Percentiles rank a stretch among this genome's conserved stretches.
Evolutionary conservation across 2,888 invertebrate genomes (phyloP).

Genomic region (Aphidius colemani): DNA sequence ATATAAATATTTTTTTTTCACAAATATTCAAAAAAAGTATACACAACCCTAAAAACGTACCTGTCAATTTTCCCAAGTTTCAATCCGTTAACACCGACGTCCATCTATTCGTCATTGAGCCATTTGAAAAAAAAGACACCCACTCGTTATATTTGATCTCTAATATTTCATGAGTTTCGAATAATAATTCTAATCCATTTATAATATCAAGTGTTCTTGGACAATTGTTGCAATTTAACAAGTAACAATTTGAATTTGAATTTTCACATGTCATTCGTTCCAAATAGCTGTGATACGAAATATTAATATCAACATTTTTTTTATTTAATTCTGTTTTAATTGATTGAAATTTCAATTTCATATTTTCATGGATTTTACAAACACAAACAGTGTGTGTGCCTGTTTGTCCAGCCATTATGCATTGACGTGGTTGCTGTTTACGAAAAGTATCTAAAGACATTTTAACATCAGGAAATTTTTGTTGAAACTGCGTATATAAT

Average conservation of each 20-base stretch:
- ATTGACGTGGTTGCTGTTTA: slow-evolving; percentile 7
- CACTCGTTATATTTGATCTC: not conserved
- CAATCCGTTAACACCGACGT: too few species aligned
- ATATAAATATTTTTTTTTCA: too few species aligned
- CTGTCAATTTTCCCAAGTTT: too few species aligned
- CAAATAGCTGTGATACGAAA: not conserved
- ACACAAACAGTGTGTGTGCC: slow-evolving; percentile 11
- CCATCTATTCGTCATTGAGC: too few species aligned
- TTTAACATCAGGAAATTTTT: slow-evolving; percentile 11
- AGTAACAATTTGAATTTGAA: not conserved
- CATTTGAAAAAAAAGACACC: too few species aligned
- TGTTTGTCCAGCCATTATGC: not conserved
- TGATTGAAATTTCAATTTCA: slow-evolving; percentile 9
- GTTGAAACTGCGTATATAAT: not conserved
- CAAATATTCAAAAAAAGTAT: too few species aligned
- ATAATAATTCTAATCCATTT: not conserved
- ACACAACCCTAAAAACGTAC: not conserved
- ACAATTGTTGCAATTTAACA: slow-evolving; percentile 9
- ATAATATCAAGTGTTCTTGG: not conserved
- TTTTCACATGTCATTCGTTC: slow-evolving; percentile 7
- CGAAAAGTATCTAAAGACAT: slow-evolving; percentile 9
- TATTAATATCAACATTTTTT: not conserved
- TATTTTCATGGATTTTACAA: slow-evolving; percentile 10
- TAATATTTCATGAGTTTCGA: not conserved
- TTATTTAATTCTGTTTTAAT: slow-evolving; percentile 8